These are phyloP conservation scores for Xiphydria camelus DNA, from an alignment of 2,888 invertebrate species.

Conservation along the genomic window DNA sequence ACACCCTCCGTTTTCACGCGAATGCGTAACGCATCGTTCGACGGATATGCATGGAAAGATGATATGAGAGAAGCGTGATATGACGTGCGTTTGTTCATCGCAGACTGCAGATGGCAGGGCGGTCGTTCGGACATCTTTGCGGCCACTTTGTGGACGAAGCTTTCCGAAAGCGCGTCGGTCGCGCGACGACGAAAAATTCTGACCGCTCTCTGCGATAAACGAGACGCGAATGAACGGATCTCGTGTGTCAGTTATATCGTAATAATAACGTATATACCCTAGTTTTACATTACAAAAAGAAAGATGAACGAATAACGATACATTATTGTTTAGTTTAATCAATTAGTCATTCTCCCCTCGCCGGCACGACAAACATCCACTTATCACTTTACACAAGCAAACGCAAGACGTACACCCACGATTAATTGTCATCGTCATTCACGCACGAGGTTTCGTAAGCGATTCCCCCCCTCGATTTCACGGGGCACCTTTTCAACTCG, in stretches of 20 bases:
- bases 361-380: constrained; percentile 21
- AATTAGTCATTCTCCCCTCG: constrained; percentile 13
- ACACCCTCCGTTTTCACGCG: constrained; percentile 29
- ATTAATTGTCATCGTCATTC: constrained; percentile 20
- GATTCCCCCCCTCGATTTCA: background rate
- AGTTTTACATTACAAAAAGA: constrained; percentile 38
- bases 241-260: constrained; percentile 22
- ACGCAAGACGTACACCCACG: too few species aligned
- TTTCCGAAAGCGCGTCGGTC: too few species aligned
- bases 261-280: constrained; percentile 24
- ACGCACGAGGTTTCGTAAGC: constrained; percentile 10
- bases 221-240: constrained; percentile 29
- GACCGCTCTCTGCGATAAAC: constrained; percentile 37
- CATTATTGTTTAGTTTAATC: constrained; percentile 16
- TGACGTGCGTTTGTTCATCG: constrained; percentile 36
- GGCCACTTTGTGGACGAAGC: too few species aligned
- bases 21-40: constrained; percentile 27
- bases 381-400: constrained; percentile 20
- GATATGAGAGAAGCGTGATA: constrained; percentile 48
- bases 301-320: constrained; percentile 40
- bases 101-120: too few species aligned
- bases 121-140: too few species aligned
- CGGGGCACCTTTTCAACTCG: background rate
- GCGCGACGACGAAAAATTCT: too few species aligned
- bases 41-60: constrained; percentile 33